A percentile compares a stretch with the other conserved stretches of the same genome.
Evolutionary conservation across 2,113 vertebrate genomes (phyloP).

Genomic region (Sisor rabdophorus): DNA sequence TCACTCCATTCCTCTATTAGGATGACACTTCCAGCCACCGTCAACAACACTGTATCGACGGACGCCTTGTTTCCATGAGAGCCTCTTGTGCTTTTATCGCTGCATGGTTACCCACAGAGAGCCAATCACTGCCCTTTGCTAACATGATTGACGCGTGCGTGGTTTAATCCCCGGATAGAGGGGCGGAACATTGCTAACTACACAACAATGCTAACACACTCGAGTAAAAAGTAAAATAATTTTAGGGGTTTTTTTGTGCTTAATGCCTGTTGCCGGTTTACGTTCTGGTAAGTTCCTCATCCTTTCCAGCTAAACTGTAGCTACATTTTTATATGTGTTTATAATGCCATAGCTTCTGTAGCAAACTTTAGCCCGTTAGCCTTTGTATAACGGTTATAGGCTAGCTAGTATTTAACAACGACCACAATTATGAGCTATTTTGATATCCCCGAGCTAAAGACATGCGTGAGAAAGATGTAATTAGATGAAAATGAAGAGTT

Average conservation of each 20-base stretch:
- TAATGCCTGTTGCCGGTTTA: background rate
- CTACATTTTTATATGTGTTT: no score
- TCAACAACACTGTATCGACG: background rate
- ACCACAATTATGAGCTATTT: no score
- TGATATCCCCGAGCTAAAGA: no score
- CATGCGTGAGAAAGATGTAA: no score
- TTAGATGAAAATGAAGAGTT: no score
- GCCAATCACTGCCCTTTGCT: conserved; percentile 30
- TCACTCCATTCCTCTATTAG: no score
- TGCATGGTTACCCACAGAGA: conserved; percentile 31
- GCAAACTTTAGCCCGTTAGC: background rate
- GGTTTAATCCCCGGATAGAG: background rate
- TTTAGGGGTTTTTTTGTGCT: no score
- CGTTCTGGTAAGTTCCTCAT: conserved; percentile 7
- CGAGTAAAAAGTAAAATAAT: background rate
- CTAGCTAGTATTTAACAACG: no score
- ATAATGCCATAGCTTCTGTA: background rate
- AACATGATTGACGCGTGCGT: conserved; percentile 19
- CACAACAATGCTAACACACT: background rate
- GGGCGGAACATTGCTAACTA: conserved; percentile 17
- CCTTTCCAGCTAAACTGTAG: no score
- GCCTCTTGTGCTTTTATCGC: background rate
- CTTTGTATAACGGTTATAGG: no score
- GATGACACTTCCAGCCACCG: no score
- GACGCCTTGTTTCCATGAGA: conserved; percentile 28